These are phyloP conservation scores for Aythya baeri DNA, from an alignment of 2,113 vertebrate genomes.

Conservation along the genomic window DNA sequence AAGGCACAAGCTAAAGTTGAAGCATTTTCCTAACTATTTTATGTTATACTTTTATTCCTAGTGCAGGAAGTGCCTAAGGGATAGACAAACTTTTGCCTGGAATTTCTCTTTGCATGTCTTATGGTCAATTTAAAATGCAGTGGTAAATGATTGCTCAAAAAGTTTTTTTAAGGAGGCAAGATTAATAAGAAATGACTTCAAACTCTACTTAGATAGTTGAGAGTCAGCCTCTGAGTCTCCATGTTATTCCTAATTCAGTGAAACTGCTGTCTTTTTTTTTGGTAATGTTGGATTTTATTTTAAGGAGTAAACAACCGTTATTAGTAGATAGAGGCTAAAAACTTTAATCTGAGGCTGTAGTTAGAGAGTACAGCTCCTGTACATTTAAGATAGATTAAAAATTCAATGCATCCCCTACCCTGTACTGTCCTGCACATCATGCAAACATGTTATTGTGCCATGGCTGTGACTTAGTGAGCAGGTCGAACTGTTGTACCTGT, in stretches of 20 bases:
- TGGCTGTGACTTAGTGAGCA: background rate
- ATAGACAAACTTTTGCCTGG: background rate
- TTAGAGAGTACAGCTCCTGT: background rate
- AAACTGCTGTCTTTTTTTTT: background rate
- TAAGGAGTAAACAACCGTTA: background rate
- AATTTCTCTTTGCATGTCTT: constrained; percentile 11
- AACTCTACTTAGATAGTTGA: background rate
- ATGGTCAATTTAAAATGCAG: constrained; percentile 16
- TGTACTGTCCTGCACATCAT: too few relatives aligned
- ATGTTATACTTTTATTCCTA: constrained; percentile 3
- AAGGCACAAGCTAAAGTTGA: background rate
- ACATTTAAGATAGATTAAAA: background rate
- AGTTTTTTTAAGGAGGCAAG: background rate
- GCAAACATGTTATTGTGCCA: background rate
- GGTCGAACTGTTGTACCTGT: rapidly evolving
- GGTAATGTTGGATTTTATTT: background rate
- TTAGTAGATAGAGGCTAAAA: background rate
- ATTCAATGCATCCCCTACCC: background rate
- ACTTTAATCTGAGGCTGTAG: background rate
- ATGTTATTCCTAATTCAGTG: background rate
- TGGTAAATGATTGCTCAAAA: background rate
- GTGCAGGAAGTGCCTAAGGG: constrained; percentile 23
- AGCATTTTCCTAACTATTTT: background rate
- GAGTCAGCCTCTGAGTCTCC: background rate
- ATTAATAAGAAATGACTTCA: background rate